A percentile compares a stretch with the other conserved stretches of the same genome.
These are phyloP conservation scores for Protomyctophum bolini DNA, from an alignment of 2,113 vertebrate genomes.

Conservation along the genomic window DNA sequence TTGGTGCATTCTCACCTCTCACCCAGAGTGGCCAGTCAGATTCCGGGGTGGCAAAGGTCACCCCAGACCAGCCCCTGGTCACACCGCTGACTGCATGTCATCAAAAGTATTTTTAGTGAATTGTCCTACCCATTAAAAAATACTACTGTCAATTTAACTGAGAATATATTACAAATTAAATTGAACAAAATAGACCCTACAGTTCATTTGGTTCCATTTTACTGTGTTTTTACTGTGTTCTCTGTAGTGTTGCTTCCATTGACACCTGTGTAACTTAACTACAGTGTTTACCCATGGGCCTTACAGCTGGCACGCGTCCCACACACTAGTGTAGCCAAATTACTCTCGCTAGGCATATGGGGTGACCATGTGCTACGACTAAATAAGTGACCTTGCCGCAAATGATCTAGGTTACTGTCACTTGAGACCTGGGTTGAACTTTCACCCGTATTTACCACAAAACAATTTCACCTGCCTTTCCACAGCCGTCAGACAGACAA, in stretches of 20 bases:
- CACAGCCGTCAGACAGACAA: not conserved
- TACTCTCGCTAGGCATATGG: conserved; percentile 14
- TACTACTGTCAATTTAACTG: too few species aligned
- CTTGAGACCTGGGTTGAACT: conserved; percentile 35
- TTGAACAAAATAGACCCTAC: too few species aligned
- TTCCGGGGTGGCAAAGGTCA: too few species aligned
- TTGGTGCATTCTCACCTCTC: too few species aligned
- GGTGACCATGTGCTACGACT: conserved; percentile 60
- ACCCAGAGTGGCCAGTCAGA: too few species aligned
- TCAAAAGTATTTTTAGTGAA: too few species aligned
- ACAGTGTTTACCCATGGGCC: conserved; percentile 6
- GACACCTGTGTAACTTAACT: not conserved
- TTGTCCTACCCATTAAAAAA: too few species aligned
- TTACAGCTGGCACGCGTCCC: not conserved
- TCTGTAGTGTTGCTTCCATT: not conserved
- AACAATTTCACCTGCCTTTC: conserved; percentile 13
- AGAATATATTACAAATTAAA: too few species aligned
- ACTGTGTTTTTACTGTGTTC: too few species aligned
- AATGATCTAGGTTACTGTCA: conserved; percentile 39
- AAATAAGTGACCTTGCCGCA: conserved; percentile 26
- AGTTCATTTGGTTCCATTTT: too few species aligned
- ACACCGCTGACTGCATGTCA: too few species aligned
- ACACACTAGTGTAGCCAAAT: not conserved
- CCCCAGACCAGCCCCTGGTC: too few species aligned
- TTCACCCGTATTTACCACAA: conserved; percentile 53